phyloP scores from a whole-genome alignment of 2,888 invertebrate species.

The Halictus quadricinctus region DNA sequence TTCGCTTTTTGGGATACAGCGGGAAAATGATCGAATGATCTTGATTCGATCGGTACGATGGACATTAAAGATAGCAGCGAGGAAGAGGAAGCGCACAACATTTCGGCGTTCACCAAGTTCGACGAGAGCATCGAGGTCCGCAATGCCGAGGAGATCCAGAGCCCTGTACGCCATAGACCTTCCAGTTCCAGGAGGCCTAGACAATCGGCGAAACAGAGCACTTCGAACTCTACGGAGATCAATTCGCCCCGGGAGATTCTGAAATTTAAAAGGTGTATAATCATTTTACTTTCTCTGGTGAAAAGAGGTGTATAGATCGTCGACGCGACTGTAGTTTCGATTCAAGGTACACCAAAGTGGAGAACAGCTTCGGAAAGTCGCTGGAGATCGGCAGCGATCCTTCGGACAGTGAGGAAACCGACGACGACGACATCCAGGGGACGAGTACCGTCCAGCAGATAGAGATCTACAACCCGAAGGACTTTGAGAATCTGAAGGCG shows the following conservation, averaged over 20 bases:
- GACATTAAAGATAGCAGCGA: conserved; percentile 64
- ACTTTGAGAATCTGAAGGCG: conserved; percentile 92
- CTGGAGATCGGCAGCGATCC: conserved; percentile 74
- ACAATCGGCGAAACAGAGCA: conserved; percentile 42
- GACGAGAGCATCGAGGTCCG: conserved; percentile 86
- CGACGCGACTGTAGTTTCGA: background rate
- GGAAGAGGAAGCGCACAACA: conserved; percentile 69
- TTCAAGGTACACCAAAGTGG: conserved; percentile 48
- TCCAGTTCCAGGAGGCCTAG: conserved; percentile 58
- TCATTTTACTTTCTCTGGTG: background rate
- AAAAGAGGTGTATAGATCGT: background rate
- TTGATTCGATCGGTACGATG: conserved; percentile 28
- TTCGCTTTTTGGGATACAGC: background rate
- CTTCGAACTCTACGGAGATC: conserved; percentile 52
- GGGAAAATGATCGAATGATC: background rate
- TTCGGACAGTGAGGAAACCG: conserved; percentile 80
- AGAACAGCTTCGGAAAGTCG: conserved; percentile 56
- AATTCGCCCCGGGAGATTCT: conserved; percentile 69
- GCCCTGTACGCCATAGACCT: conserved; percentile 79
- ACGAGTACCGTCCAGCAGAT: conserved; percentile 68
- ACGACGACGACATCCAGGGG: conserved; percentile 78
- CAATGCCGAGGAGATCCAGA: conserved; percentile 85
- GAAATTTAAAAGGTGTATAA: conserved; percentile 63
- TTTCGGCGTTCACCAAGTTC: conserved; percentile 77
- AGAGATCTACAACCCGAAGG: conserved; percentile 89